phyloP scores from a whole-genome alignment of 1,140 invertebrate species.

The Calephelis nemesis region DNA sequence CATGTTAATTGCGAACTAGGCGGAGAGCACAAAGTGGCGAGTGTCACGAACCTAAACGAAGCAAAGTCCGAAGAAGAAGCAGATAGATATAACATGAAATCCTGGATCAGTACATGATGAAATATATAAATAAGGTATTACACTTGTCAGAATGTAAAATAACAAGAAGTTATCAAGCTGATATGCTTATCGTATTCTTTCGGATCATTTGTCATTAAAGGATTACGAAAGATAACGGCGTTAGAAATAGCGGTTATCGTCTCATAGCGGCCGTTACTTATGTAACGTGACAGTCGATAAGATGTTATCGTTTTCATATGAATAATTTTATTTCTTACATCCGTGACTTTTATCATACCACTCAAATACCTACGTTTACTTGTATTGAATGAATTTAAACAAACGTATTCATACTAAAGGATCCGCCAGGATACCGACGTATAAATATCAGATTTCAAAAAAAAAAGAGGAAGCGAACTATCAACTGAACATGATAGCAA shows the following conservation, averaged over 20 bases:
- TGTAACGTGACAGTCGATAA: slow-evolving; percentile 25
- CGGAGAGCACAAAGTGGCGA: too few relatives aligned
- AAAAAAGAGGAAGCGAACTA: too few relatives aligned
- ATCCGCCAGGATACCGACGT: too few relatives aligned
- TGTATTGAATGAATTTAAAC: too few relatives aligned
- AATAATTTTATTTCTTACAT: slow-evolving; percentile 9
- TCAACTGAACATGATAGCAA: too few relatives aligned
- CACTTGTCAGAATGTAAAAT: slow-evolving; percentile 1
- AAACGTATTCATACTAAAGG: too few relatives aligned
- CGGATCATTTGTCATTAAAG: slow-evolving; percentile 31
- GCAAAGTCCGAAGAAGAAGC: too few relatives aligned
- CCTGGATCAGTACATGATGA: not conserved
- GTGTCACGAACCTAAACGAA: too few relatives aligned
- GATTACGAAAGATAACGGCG: slow-evolving; percentile 43
- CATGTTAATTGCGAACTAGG: too few relatives aligned
- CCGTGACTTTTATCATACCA: slow-evolving; percentile 1
- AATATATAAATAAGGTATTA: slow-evolving; percentile 1
- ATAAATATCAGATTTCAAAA: too few relatives aligned
- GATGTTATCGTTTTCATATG: slow-evolving; percentile 19
- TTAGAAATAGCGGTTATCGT: slow-evolving; percentile 38
- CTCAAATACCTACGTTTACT: too few relatives aligned
- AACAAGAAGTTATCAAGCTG: not conserved
- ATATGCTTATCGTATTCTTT: slow-evolving; percentile 25
- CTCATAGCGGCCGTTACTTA: slow-evolving; percentile 52
- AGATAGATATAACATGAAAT: too few relatives aligned